Conservation (phyloP, 2,113 vertebrate genomes). For the Ptilonorhynchus violaceus region DNA sequence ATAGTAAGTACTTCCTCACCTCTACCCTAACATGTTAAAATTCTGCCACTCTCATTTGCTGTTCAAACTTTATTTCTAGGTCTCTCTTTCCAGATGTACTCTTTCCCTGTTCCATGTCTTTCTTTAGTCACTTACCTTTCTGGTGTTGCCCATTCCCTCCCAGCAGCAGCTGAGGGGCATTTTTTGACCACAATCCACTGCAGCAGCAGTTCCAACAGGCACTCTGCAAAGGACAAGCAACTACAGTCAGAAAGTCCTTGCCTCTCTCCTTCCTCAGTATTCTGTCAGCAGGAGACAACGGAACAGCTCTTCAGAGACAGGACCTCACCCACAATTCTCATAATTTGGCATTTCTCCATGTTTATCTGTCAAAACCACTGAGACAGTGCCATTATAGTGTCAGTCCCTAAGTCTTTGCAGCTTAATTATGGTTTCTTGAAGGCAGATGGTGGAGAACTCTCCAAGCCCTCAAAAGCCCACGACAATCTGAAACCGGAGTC, state of each 20-base stretch:
- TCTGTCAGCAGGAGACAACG: neutral
- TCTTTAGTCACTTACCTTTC: neutral
- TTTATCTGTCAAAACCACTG: neutral
- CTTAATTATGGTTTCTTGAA: neutral
- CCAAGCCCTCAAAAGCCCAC: neutral
- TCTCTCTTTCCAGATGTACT: neutral
- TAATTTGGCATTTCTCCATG: neutral
- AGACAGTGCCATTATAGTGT: neutral
- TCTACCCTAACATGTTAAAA: neutral
- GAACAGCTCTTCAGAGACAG: neutral
- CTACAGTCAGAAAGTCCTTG: neutral
- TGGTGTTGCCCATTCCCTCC: neutral
- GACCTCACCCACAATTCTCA: neutral
- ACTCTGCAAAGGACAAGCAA: neutral
- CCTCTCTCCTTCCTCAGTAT: neutral
- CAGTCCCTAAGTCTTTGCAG: neutral
- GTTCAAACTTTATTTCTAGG: neutral
- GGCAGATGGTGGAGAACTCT: neutral
- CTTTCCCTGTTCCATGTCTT: neutral
- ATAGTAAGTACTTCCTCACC: neutral
- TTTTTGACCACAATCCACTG: neutral
- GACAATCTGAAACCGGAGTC: neutral
- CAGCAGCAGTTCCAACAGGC: neutral
- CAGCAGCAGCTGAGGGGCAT: neutral
- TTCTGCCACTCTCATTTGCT: neutral